phyloP scores from a whole-genome alignment of 2,888 invertebrate species.

The Cartodere bifasciata region DNA sequence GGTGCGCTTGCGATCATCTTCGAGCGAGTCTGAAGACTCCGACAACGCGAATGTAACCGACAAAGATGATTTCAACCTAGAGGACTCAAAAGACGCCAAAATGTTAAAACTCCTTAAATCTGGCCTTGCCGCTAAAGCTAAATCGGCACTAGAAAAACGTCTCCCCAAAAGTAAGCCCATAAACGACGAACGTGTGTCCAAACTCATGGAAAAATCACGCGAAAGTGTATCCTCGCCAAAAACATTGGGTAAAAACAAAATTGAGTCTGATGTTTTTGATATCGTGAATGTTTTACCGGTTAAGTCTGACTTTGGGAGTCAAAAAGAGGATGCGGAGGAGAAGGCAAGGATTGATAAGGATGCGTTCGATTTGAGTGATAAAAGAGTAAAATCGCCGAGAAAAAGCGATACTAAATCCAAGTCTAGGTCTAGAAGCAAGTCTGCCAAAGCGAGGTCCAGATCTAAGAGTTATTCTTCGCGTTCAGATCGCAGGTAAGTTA shows the following conservation, averaged over 20 bases:
- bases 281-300: slow-evolving; percentile 28
- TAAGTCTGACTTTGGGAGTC: slow-evolving; percentile 16
- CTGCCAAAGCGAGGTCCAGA: slow-evolving; percentile 24
- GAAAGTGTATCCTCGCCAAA: slow-evolving; percentile 3
- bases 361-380: slow-evolving; percentile 19
- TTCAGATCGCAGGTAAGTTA: slow-evolving; percentile 33
- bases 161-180: slow-evolving; percentile 25
- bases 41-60: too few species aligned
- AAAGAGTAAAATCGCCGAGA: slow-evolving; percentile 16
- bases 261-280: slow-evolving; percentile 30
- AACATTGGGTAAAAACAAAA: slow-evolving; percentile 15
- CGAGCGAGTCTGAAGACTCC: slow-evolving; percentile 44
- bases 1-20: slow-evolving; percentile 39
- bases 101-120: slow-evolving; percentile 52
- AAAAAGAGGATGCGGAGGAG: slow-evolving; percentile 7
- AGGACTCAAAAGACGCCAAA: slow-evolving; percentile 52
- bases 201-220: slow-evolving; percentile 6
- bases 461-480: slow-evolving; percentile 39
- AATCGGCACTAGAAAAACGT: slow-evolving; percentile 50
- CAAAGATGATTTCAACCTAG: slow-evolving; percentile 43
- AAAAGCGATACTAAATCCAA: slow-evolving; percentile 26
- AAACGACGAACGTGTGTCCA: slow-evolving; percentile 9
- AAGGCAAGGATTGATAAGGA: slow-evolving; percentile 19
- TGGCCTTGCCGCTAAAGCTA: slow-evolving; percentile 57
- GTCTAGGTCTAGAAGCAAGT: slow-evolving; percentile 25